Percentiles rank a stretch among this genome's conserved stretches.
Evolutionary conservation across 2,888 invertebrate genomes (phyloP).

Genomic region (Caenorhabditis sp.): DNA sequence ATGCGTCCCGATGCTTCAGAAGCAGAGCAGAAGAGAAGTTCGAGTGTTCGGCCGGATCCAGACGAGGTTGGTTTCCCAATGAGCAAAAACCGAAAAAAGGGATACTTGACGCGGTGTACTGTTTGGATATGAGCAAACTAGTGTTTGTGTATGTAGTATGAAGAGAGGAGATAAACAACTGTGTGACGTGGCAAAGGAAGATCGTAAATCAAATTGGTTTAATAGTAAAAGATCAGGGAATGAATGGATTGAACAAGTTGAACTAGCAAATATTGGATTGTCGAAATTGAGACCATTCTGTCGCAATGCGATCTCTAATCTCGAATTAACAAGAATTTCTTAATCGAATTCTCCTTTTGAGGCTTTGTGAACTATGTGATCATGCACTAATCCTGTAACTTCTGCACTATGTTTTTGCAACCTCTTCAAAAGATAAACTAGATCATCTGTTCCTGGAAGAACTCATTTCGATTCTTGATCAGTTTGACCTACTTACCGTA

Average conservation of each 20-base stretch:
- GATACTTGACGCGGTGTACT: slow-evolving; percentile 38
- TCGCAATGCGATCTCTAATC: slow-evolving; percentile 15
- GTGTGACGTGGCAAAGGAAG: slow-evolving; percentile 44
- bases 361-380: not conserved
- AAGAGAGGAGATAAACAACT: slow-evolving; percentile 21
- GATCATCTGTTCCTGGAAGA: slow-evolving; percentile 22
- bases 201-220: slow-evolving; percentile 37
- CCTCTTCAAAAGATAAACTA: slow-evolving; percentile 3
- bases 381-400: not conserved
- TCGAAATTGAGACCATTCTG: slow-evolving; percentile 6
- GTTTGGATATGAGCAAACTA: slow-evolving; percentile 31
- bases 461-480: slow-evolving; percentile 53
- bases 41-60: slow-evolving; percentile 57
- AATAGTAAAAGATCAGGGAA: not conserved
- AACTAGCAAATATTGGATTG: slow-evolving; percentile 35
- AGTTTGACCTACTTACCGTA: slow-evolving; percentile 58
- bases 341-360: not conserved
- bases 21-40: slow-evolving; percentile 43
- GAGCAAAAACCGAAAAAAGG: slow-evolving; percentile 26
- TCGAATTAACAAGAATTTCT: slow-evolving; percentile 3
- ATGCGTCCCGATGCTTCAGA: slow-evolving; percentile 51
- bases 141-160: slow-evolving; percentile 41
- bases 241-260: slow-evolving; percentile 13
- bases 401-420: not conserved
- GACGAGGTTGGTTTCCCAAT: slow-evolving; percentile 61